phyloP scores from a whole-genome alignment of 2,113 vertebrate genomes.

The Neolamprologus hecqui region DNA sequence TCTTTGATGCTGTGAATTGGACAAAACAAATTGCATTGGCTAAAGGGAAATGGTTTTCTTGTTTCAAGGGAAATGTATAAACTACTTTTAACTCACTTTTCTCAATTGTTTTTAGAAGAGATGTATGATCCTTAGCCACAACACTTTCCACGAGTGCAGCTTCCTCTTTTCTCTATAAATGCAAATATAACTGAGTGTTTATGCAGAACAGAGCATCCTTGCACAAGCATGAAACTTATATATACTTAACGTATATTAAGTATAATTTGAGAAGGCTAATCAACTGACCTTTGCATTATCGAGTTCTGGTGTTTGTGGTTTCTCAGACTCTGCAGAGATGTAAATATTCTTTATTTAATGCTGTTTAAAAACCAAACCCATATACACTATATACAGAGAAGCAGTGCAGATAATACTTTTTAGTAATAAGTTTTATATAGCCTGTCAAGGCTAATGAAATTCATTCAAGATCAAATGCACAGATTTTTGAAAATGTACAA shows the following conservation, averaged over 20 bases:
- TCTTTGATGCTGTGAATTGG: conserved; percentile 38
- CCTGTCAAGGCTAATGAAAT: not conserved
- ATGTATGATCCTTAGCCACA: conserved; percentile 52
- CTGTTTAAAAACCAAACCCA: not conserved
- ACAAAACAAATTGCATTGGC: not conserved
- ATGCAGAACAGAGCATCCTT: not conserved
- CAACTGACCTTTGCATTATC: conserved; percentile 38
- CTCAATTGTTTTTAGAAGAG: conserved; percentile 50
- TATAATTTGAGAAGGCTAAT: not conserved
- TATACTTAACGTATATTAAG: not conserved
- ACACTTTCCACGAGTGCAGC: conserved; percentile 59
- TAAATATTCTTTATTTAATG: not conserved
- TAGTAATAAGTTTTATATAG: not conserved
- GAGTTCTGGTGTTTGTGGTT: conserved; percentile 25
- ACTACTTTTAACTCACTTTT: conserved; percentile 41
- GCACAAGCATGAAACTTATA: not conserved
- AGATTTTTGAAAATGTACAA: not conserved
- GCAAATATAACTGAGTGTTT: not conserved
- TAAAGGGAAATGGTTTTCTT: not conserved
- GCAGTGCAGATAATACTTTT: not conserved
- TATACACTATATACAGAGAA: not conserved
- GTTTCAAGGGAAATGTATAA: not conserved
- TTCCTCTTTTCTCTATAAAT: conserved; percentile 50
- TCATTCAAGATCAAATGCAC: not conserved
- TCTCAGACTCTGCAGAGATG: conserved; percentile 15